Evolutionary conservation across 2,113 vertebrate genomes (phyloP).

Genomic region (Clinocottus analis): DNA sequence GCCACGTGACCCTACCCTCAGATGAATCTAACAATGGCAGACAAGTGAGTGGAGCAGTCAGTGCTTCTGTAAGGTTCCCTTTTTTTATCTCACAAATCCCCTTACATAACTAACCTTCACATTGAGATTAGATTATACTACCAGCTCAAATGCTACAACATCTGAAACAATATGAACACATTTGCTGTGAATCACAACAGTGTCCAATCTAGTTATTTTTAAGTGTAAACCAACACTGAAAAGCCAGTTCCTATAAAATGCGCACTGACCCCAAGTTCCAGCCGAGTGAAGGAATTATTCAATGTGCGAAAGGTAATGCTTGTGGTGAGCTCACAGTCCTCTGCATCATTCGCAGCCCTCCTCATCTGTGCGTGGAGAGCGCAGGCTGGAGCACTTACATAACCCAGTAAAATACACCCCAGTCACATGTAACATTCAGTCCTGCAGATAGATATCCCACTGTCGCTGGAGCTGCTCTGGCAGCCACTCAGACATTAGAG

Average conservation of each 20-base stretch:
- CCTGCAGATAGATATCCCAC: slow-evolving; percentile 81
- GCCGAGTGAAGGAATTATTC: slow-evolving; percentile 69
- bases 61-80: slow-evolving; percentile 5
- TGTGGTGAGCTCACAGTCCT: slow-evolving; percentile 70
- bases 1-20: slow-evolving; percentile 7
- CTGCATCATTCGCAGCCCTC: slow-evolving; percentile 77
- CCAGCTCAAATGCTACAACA: slow-evolving; percentile 56
- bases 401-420: slow-evolving; percentile 85
- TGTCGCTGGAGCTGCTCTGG: slow-evolving; percentile 79
- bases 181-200: slow-evolving; percentile 34
- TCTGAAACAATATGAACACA: slow-evolving; percentile 46
- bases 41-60: not conserved
- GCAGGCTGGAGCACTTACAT: slow-evolving; percentile 83
- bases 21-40: slow-evolving; percentile 3
- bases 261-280: slow-evolving; percentile 33
- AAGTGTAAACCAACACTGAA: slow-evolving; percentile 33
- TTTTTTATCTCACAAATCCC: slow-evolving; percentile 34
- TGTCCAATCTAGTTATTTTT: slow-evolving; percentile 3
- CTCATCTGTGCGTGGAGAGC: slow-evolving; percentile 76
- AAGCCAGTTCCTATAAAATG: slow-evolving; percentile 36
- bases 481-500: slow-evolving; percentile 76
- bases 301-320: slow-evolving; percentile 62
- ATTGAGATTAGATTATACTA: slow-evolving; percentile 52
- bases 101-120: slow-evolving; percentile 58
- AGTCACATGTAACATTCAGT: slow-evolving; percentile 85